A percentile compares a stretch with the other conserved stretches of the same genome.
Evolutionary conservation across 2,113 vertebrate species (phyloP).

Genomic region (Coregonus clupeaformis): DNA sequence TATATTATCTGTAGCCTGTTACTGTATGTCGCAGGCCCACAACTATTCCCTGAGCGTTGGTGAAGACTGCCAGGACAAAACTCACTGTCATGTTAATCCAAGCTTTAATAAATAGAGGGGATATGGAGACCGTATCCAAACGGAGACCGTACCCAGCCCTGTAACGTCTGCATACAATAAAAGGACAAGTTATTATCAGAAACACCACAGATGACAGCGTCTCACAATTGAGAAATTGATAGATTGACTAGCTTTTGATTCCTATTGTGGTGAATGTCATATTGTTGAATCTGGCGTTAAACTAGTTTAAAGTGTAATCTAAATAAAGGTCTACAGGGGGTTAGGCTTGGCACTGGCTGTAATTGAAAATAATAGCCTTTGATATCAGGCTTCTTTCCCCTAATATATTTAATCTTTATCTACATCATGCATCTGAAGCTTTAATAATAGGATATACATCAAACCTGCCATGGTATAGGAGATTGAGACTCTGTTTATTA

Average conservation of each 20-base stretch:
- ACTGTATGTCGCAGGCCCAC: slow-evolving; percentile 75
- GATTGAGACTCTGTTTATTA: slow-evolving; percentile 50
- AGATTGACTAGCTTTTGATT: slow-evolving; percentile 36
- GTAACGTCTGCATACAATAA: not conserved
- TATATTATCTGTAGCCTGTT: slow-evolving; percentile 92
- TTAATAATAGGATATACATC: slow-evolving; percentile 42
- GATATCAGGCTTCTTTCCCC: slow-evolving; percentile 28
- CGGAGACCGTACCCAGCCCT: not conserved
- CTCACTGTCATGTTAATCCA: slow-evolving; percentile 93
- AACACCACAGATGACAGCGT: slow-evolving; percentile 57
- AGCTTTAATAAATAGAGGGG: slow-evolving; percentile 90
- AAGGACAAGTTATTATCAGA: slow-evolving; percentile 41
- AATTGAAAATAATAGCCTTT: slow-evolving; percentile 50
- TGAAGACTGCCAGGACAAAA: slow-evolving; percentile 92
- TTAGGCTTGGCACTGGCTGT: no score
- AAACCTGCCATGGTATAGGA: slow-evolving; percentile 34
- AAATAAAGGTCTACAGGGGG: slow-evolving; percentile 54
- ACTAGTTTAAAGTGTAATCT: slow-evolving; percentile 42
- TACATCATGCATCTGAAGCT: slow-evolving; percentile 45
- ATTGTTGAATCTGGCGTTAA: slow-evolving; percentile 52
- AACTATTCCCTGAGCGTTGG: slow-evolving; percentile 86
- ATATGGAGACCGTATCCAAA: not conserved
- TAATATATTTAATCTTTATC: slow-evolving; percentile 53
- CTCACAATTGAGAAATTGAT: slow-evolving; percentile 29
- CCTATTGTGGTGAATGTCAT: slow-evolving; percentile 43